phyloP scores from a whole-genome alignment of 2,888 invertebrate genomes.

The Drosophila suboccidentalis region DNA sequence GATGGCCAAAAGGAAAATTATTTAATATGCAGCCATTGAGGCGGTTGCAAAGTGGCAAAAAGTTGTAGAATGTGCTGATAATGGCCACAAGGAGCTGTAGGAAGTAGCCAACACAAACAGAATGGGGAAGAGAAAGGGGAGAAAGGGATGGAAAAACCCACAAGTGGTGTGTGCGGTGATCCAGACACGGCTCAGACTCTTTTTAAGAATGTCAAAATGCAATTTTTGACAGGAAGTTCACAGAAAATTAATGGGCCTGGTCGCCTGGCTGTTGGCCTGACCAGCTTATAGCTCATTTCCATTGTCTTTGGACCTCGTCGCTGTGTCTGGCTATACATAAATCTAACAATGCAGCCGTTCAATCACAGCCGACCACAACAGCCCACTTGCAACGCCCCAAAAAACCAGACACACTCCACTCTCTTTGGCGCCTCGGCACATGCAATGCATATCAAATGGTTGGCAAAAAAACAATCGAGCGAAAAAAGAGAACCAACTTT shows the following conservation, averaged over 20 bases:
- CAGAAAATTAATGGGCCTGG: constrained; percentile 54
- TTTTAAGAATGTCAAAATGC: constrained; percentile 41
- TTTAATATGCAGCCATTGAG: constrained; percentile 75
- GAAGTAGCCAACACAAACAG: constrained; percentile 15
- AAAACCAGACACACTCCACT: constrained; percentile 13
- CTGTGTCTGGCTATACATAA: constrained; percentile 53
- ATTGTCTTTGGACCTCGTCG: constrained; percentile 40
- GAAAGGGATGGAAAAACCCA: constrained; percentile 2
- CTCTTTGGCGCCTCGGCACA: constrained; percentile 59
- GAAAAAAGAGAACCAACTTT: constrained; percentile 18
- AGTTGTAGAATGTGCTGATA: constrained; percentile 55
- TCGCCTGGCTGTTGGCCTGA: background rate
- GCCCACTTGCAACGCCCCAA: constrained; percentile 44
- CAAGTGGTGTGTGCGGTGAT: constrained; percentile 32
- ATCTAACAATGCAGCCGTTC: constrained; percentile 71
- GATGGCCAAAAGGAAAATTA: constrained; percentile 68
- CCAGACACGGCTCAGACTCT: constrained; percentile 12
- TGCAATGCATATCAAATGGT: constrained; percentile 72
- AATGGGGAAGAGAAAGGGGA: background rate
- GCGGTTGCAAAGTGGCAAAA: constrained; percentile 66
- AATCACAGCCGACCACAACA: constrained; percentile 56
- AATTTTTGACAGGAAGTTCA: constrained; percentile 66
- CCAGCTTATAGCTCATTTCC: constrained; percentile 36
- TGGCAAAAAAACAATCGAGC: constrained; percentile 18
- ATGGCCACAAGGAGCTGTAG: constrained; percentile 31